phyloP scores from a whole-genome alignment of 2,797 vertebrate genomes.

The Sylvilagus floridanus region DNA sequence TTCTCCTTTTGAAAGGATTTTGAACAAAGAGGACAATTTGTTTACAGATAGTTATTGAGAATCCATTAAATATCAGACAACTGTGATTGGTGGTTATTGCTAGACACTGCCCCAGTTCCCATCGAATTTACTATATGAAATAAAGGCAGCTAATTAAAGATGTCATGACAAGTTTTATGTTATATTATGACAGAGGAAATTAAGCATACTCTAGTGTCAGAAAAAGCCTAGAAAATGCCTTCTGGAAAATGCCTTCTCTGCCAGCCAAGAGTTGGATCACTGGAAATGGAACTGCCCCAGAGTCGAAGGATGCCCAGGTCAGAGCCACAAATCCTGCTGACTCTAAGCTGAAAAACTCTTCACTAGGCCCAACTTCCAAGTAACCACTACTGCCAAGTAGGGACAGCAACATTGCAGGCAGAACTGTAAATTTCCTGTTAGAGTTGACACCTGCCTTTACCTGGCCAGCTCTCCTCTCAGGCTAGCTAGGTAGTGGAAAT shows the following conservation, averaged over 20 bases:
- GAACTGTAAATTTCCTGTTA: too few species aligned
- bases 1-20: not conserved
- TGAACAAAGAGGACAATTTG: constrained; percentile 27
- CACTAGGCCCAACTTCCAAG: too few species aligned
- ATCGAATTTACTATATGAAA: not conserved
- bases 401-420: too few species aligned
- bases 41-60: constrained; percentile 1
- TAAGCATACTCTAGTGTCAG: not conserved
- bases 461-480: too few species aligned
- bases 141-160: not conserved
- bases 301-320: too few species aligned
- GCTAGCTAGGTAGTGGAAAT: too few species aligned
- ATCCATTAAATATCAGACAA: not conserved
- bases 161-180: not conserved
- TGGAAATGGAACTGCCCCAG: too few species aligned
- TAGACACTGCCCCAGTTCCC: not conserved
- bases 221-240: not conserved
- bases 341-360: too few species aligned
- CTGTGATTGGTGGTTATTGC: not conserved
- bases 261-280: too few species aligned
- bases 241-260: not conserved
- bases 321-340: too few species aligned
- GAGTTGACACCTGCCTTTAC: too few species aligned
- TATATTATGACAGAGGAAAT: not conserved
- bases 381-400: too few species aligned